Percentiles rank a stretch among this genome's conserved stretches.
Evolutionary conservation across 1,140 invertebrate species (phyloP).

Genomic region (Papilio polyxenes): DNA sequence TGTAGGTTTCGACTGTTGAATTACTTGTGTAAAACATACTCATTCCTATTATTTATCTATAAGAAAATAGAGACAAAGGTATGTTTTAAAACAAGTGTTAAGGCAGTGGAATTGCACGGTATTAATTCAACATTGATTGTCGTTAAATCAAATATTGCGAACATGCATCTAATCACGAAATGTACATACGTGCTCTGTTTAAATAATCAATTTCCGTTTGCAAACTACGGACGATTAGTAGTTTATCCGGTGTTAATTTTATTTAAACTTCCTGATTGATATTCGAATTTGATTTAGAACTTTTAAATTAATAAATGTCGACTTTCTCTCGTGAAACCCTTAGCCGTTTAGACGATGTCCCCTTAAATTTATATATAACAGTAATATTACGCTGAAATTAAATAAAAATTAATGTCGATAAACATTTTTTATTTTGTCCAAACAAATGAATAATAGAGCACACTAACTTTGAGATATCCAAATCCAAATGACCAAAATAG

Average conservation of each 20-base stretch:
- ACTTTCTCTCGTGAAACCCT: neutral
- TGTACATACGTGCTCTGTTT: slow-evolving; percentile 17
- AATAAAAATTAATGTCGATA: too few relatives aligned
- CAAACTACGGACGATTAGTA: slow-evolving; percentile 8
- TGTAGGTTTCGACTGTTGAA: neutral
- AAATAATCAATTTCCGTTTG: slow-evolving; percentile 15
- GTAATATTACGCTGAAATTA: too few relatives aligned
- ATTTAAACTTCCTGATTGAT: neutral
- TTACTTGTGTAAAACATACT: neutral
- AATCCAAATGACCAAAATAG: too few relatives aligned
- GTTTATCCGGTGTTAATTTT: slow-evolving; percentile 14
- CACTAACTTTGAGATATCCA: too few relatives aligned
- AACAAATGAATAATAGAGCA: too few relatives aligned
- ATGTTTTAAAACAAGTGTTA: neutral
- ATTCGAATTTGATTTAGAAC: neutral
- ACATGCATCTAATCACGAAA: slow-evolving; percentile 24
- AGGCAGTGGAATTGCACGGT: neutral
- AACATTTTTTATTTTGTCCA: too few relatives aligned
- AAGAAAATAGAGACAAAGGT: neutral
- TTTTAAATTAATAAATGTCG: neutral
- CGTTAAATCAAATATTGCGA: slow-evolving; percentile 33
- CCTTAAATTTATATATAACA: neutral
- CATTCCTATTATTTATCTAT: neutral
- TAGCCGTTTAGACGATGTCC: neutral
- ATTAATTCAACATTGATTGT: slow-evolving; percentile 17